Percentiles rank a stretch among this genome's conserved stretches.
Conservation (phyloP, 2,797 vertebrate genomes). For the Orientallactaga sibirica region DNA sequence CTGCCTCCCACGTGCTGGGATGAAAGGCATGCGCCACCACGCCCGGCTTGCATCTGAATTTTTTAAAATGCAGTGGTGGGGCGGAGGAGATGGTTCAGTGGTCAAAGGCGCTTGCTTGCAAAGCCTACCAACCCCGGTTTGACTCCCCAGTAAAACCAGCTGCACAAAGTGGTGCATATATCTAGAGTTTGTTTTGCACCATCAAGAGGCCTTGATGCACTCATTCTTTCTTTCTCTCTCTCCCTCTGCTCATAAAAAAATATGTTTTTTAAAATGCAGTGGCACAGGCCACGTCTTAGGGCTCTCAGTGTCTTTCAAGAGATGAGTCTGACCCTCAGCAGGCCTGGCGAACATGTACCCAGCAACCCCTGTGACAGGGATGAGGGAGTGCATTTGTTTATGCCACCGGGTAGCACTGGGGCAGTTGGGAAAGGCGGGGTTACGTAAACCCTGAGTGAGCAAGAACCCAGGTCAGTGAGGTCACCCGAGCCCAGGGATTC, state of each 20-base stretch:
- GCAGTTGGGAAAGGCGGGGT: slow-evolving; percentile 5
- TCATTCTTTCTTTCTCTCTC: too few species aligned
- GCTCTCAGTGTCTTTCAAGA: not conserved
- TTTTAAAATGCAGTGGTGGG: not conserved
- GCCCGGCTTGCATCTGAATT: not conserved
- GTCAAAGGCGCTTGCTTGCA: too few species aligned
- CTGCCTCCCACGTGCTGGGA: too few species aligned
- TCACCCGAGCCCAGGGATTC: not conserved
- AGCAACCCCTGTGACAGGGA: not conserved
- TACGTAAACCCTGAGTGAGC: slow-evolving; percentile 46
- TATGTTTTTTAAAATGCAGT: not conserved
- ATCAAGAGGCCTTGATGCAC: too few species aligned
- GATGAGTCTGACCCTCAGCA: not conserved
- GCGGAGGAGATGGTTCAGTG: too few species aligned
- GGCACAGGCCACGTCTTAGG: not conserved
- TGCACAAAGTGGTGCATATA: too few species aligned
- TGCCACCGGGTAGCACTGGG: not conserved
- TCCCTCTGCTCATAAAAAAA: too few species aligned
- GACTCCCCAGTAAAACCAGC: too few species aligned
- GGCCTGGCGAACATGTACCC: not conserved
- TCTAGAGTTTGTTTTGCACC: too few species aligned
- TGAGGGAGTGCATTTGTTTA: not conserved
- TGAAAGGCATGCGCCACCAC: too few species aligned
- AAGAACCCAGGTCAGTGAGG: slow-evolving; percentile 14
- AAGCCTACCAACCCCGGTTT: too few species aligned